Base-by-base conservation (phyloP, 2,888 invertebrate genomes). In the Zele albiditarsus region DNA sequence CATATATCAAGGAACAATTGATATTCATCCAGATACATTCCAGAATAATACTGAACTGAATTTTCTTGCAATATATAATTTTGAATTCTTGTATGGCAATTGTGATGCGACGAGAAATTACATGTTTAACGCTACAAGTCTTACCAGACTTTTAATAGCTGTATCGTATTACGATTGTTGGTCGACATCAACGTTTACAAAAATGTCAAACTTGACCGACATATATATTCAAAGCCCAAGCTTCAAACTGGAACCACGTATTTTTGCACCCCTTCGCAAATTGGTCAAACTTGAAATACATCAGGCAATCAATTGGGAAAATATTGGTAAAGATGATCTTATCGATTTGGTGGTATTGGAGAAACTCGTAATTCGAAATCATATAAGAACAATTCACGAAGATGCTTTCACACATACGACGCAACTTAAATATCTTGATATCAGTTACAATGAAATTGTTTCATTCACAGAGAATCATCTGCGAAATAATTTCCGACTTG, bases 231-330 rank as follows among this genome's bases (percentile, higher is more conserved):
- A 94, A 93, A 84, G 89, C 95, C 75, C 92, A 93, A 33, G 92
- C 67, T 91, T 91, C 68, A 91, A 92, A 4, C 90, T 94, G 82
- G 92, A 93, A 74, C 90, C 90, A 25, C 90, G 90, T 71, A 91
- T 92, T 0, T 95, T 95, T 87, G 92, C 92, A 75, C 90, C 91
- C 25, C 89, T 94, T 28, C 90, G 92, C 14, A 92, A 92, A 66
- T 91, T 96, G 73, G 93, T 94, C 85, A 95, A 95, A 83, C 88
- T 96, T 33, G 94, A 95, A 93, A 95, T 77, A 91, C 94, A 71
- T 94, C 93, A 79, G 93, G 92, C 83, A 95, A 95, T 78, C 91
- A 92, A 46, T 93, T 96, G 46, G 91, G 91, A 82, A 90, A 92
- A 68, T 2, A 91, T 96, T 75, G 93, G 93, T 62, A 93, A 93